Percentiles rank a stretch among this genome's conserved stretches.
Conservation (phyloP, 1,140 invertebrate species). For the Drosophila rufa region DNA sequence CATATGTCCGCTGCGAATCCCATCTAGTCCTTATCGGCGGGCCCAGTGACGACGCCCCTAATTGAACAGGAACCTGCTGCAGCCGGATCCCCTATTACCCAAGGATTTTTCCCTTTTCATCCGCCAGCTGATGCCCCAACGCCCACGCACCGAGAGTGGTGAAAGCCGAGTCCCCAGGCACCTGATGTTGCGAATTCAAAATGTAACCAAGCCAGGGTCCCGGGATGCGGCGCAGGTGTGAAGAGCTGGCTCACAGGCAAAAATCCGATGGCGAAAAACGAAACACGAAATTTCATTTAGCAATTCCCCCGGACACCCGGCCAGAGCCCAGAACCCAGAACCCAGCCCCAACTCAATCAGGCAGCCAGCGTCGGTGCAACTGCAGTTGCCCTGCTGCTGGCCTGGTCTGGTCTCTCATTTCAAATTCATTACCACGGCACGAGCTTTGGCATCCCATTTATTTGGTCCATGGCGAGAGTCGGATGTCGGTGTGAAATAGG, state of each 20-base stretch:
- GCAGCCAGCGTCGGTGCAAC: constrained; percentile 7
- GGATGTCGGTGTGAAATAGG: not conserved
- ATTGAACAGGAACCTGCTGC: constrained; percentile 37
- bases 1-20: constrained; percentile 18
- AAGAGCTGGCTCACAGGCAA: not conserved
- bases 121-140: not conserved
- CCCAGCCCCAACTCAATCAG: constrained; percentile 32
- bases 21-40: constrained; percentile 24
- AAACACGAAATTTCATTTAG: constrained; percentile 58
- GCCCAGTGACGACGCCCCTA: constrained; percentile 25
- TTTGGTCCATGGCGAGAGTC: constrained; percentile 38
- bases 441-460: constrained; percentile 47
- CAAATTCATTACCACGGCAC: constrained; percentile 51
- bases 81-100: constrained; percentile 14
- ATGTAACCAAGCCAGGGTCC: constrained; percentile 2
- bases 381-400: constrained; percentile 13
- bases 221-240: not conserved
- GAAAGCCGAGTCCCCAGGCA: constrained; percentile 2
- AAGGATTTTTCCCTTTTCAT: constrained; percentile 6
- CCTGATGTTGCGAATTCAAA: constrained; percentile 14
- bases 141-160: constrained; percentile 24
- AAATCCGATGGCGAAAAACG: constrained; percentile 34
- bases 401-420: constrained; percentile 43
- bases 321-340: not conserved
- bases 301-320: constrained; percentile 22